phyloP scores from a whole-genome alignment of 2,888 invertebrate genomes.

The Chrysolina americana region DNA sequence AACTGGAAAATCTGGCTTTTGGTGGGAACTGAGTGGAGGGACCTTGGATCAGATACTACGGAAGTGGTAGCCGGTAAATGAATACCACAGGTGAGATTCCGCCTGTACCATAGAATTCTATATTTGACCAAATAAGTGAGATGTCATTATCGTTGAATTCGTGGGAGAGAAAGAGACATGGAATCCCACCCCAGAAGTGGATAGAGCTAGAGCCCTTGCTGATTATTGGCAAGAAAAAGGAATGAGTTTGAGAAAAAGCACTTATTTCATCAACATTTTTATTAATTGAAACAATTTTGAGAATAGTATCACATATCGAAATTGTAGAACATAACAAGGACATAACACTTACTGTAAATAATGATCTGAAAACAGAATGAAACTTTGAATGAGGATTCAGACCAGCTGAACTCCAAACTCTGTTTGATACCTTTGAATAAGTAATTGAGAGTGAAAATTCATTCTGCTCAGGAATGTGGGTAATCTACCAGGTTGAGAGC shows the following conservation, averaged over 20 bases:
- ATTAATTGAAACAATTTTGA: not conserved
- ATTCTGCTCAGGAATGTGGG: constrained; percentile 78
- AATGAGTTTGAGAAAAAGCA: not conserved
- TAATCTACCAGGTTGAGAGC: constrained; percentile 79
- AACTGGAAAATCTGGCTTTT: too few species aligned
- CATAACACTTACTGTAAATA: not conserved
- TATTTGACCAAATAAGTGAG: too few species aligned
- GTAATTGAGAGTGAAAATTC: constrained; percentile 75
- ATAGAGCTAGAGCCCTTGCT: too few species aligned
- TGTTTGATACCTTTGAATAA: constrained; percentile 79
- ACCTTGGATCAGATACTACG: too few species aligned
- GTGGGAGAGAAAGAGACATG: too few species aligned
- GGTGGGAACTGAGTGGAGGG: too few species aligned
- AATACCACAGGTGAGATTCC: too few species aligned
- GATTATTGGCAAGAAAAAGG: too few species aligned
- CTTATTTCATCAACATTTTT: not conserved
- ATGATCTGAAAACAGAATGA: not conserved
- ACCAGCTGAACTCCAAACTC: constrained; percentile 78
- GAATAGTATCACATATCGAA: not conserved
- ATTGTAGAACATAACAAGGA: not conserved
- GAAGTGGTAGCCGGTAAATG: too few species aligned
- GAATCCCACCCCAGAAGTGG: too few species aligned
- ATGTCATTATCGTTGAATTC: too few species aligned
- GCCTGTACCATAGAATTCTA: too few species aligned
- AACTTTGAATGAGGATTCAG: constrained; percentile 58